Percentiles rank a stretch among this genome's conserved stretches.
phyloP scores from a whole-genome alignment of 2,113 vertebrate genomes.

The Struthio camelus region DNA sequence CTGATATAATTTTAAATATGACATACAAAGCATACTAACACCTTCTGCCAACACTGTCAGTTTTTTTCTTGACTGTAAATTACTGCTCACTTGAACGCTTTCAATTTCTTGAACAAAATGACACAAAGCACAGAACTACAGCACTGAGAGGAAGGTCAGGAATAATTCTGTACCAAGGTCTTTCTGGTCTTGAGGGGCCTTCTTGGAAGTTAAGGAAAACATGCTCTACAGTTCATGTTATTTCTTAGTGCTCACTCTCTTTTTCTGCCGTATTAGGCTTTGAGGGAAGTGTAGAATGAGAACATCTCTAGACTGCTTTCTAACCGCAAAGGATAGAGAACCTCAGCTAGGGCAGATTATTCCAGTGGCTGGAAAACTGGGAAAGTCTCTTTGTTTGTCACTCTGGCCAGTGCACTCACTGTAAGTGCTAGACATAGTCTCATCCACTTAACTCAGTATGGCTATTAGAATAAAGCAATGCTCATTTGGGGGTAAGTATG shows the following conservation, averaged over 20 bases:
- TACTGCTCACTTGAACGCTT: not conserved
- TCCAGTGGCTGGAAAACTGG: not conserved
- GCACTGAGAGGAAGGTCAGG: not conserved
- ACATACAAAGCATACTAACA: not conserved
- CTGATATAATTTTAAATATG: conserved; percentile 31
- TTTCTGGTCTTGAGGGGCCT: not conserved
- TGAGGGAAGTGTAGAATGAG: not conserved
- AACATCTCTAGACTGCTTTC: not conserved
- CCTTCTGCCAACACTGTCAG: not conserved
- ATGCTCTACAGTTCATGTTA: not conserved
- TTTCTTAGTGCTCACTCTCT: not conserved
- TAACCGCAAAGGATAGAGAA: not conserved
- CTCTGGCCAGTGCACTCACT: fast-evolving
- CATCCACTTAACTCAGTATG: not conserved
- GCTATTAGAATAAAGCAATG: not conserved
- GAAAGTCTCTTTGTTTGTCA: not conserved
- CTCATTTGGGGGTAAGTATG: not conserved
- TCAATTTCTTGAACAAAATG: not conserved
- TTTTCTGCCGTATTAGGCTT: not conserved
- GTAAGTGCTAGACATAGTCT: not conserved
- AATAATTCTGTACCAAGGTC: not conserved
- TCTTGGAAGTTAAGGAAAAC: not conserved
- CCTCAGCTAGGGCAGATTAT: not conserved
- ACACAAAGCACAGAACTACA: not conserved
- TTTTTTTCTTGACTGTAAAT: not conserved